Conservation (phyloP, 2,888 invertebrate genomes). For the Laspeyria flexula region DNA sequence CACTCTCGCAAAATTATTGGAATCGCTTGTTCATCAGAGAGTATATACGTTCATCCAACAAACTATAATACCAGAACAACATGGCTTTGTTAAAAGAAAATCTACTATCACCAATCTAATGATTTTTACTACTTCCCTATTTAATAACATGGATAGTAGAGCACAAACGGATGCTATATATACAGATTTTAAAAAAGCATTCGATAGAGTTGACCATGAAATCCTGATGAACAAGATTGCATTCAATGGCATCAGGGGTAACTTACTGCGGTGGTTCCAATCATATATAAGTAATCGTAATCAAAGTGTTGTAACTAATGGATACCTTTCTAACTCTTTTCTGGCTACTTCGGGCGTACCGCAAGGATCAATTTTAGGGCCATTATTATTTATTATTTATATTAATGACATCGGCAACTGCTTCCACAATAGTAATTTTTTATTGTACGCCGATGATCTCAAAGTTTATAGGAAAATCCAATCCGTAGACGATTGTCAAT, state of each 20-base stretch:
- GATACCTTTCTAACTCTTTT: background rate
- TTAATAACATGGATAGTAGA: slow-evolving; percentile 4
- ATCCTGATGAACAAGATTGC: background rate
- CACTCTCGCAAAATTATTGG: background rate
- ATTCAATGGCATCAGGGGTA: background rate
- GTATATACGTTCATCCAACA: background rate
- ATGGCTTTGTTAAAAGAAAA: slow-evolving; percentile 12
- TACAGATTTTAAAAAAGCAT: slow-evolving; percentile 27
- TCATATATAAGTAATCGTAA: slow-evolving; percentile 1
- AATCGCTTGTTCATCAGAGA: background rate
- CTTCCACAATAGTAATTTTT: no score
- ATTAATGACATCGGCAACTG: no score
- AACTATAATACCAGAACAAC: slow-evolving; percentile 1
- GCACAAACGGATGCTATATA: slow-evolving; percentile 4
- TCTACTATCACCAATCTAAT: background rate
- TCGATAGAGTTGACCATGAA: slow-evolving; percentile 9
- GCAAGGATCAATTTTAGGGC: background rate
- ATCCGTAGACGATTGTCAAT: no score
- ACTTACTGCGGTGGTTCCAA: slow-evolving; percentile 1
- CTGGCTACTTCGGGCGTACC: slow-evolving; percentile 1
- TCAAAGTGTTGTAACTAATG: background rate
- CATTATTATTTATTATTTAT: slow-evolving; percentile 6
- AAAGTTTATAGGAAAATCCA: no score
- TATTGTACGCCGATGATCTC: no score
- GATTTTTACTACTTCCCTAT: slow-evolving; percentile 1